These are phyloP conservation scores for Hirudo medicinalis DNA, from an alignment of 1,140 invertebrate species.

Conservation along the genomic window DNA sequence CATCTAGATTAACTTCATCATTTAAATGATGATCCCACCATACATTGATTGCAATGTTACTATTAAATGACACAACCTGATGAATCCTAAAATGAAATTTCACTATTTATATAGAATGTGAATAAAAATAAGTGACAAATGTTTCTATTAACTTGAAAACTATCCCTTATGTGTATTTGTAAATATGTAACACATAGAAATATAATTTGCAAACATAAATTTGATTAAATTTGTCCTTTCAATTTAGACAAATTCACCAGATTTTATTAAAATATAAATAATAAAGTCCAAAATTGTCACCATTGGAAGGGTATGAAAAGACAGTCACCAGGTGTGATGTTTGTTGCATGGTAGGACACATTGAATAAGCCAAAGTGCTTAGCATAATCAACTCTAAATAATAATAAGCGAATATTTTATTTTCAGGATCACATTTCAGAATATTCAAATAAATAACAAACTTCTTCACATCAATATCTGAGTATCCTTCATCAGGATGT, in stretches of 20 bases:
- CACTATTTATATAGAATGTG: not conserved
- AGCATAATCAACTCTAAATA: too few relatives aligned
- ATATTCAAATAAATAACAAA: constrained; percentile 21
- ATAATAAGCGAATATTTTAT: constrained; percentile 26
- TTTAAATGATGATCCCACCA: constrained; percentile 31
- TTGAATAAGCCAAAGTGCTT: constrained; percentile 28
- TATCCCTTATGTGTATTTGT: too few relatives aligned
- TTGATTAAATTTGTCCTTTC: too few relatives aligned
- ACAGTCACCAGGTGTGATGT: constrained; percentile 37
- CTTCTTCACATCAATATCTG: constrained; percentile 35
- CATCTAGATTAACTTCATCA: not conserved
- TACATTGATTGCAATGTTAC: constrained; percentile 39
- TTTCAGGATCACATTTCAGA: constrained; percentile 27
- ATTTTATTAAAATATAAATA: not conserved
- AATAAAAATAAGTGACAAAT: constrained; percentile 1
- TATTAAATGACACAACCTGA: constrained; percentile 36
- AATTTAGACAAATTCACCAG: not conserved
- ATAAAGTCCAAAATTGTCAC: constrained; percentile 24
- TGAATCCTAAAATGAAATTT: constrained; percentile 32
- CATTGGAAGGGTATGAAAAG: constrained; percentile 37
- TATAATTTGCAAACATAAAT: too few relatives aligned
- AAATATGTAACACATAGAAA: too few relatives aligned
- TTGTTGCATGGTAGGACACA: constrained; percentile 31
- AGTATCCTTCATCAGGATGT: constrained; percentile 31
- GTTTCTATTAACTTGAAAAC: too few relatives aligned